Evolutionary conservation across 2,797 vertebrate species (phyloP).

Genomic region (Peromyscus eremicus): DNA sequence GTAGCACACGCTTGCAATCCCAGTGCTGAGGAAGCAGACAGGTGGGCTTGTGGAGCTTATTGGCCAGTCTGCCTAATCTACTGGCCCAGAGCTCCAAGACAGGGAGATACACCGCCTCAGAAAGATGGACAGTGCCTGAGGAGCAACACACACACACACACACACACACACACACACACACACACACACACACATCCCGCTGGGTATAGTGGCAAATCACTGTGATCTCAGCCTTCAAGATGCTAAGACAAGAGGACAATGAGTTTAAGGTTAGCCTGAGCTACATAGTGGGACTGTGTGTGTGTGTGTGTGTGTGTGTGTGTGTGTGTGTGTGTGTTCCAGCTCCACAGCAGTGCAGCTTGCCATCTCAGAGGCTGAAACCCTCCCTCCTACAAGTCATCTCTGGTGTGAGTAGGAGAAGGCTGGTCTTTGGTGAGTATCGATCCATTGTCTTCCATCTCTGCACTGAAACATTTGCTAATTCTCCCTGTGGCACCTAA

Average conservation of each 20-base stretch:
- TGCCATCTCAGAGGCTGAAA: neutral
- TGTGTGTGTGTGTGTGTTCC: neutral
- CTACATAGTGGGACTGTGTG: neutral
- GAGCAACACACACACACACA: neutral
- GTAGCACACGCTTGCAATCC: neutral
- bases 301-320: neutral
- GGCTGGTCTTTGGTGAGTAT: neutral
- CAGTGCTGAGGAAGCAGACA: neutral
- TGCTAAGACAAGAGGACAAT: neutral
- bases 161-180: too few species aligned
- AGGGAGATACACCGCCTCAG: neutral
- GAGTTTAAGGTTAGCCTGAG: neutral
- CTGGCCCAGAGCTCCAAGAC: neutral
- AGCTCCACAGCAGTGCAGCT: neutral
- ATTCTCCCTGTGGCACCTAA: neutral
- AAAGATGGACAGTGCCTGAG: neutral
- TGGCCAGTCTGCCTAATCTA: neutral
- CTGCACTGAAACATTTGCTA: neutral
- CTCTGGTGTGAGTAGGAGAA: neutral
- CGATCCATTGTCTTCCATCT: neutral
- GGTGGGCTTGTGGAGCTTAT: neutral
- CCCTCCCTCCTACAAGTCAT: neutral
- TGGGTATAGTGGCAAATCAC: neutral
- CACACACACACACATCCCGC: too few species aligned
- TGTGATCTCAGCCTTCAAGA: neutral